phyloP scores from a whole-genome alignment of 1,140 invertebrate genomes.

The Drosophila melanica region DNA sequence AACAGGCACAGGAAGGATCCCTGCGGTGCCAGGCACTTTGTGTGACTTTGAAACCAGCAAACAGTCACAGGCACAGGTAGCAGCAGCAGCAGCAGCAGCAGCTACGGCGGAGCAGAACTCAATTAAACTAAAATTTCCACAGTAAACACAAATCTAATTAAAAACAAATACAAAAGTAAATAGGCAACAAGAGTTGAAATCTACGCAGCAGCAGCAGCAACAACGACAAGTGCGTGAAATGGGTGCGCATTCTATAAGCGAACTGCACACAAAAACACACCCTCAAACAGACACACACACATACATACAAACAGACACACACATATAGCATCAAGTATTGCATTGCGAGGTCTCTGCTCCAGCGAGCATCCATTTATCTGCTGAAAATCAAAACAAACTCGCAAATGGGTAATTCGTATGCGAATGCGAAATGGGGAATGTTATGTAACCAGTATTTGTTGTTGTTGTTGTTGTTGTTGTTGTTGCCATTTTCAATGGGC shows the following conservation, averaged over 20 bases:
- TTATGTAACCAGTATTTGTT: constrained; percentile 28
- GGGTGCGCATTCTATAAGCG: constrained; percentile 34
- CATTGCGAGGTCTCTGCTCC: constrained; percentile 7
- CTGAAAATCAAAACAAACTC: constrained; percentile 61
- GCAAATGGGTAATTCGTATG: constrained; percentile 52
- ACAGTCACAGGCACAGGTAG: constrained; percentile 10
- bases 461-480: not conserved
- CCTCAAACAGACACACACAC: not conserved
- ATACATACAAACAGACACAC: not conserved
- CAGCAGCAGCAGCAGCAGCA: not conserved
- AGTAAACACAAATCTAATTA: constrained; percentile 78
- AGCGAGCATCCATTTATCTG: constrained; percentile 54
- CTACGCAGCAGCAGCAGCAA: constrained; percentile 34
- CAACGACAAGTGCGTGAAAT: constrained; percentile 46
- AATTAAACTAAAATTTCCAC: constrained; percentile 71
- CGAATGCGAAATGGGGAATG: constrained; percentile 20
- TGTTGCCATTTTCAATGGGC: not conserved
- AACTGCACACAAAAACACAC: constrained; percentile 14
- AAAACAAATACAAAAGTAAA: constrained; percentile 78
- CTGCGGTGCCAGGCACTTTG: constrained; percentile 10
- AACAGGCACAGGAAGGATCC: not conserved
- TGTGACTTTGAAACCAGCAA: constrained; percentile 43
- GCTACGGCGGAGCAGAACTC: constrained; percentile 45
- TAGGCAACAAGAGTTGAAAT: constrained; percentile 47
- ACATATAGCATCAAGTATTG: not conserved